A percentile compares a stretch with the other conserved stretches of the same genome.
These are phyloP conservation scores for Diachrysia chrysitis DNA, from an alignment of 2,888 invertebrate genomes.

Conservation along the genomic window DNA sequence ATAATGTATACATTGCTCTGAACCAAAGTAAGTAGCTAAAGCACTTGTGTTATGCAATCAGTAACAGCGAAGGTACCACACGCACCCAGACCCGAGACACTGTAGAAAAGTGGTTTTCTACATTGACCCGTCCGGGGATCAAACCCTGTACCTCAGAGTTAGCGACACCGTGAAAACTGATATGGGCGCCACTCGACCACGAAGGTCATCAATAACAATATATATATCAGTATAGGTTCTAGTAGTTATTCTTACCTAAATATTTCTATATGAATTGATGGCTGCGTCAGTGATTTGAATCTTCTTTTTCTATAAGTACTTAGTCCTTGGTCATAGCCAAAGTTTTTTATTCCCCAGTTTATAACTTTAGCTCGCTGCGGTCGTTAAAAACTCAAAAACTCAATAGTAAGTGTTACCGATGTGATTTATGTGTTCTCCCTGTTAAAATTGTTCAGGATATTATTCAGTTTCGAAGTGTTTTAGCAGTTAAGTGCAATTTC, in stretches of 20 bases:
- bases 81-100: no score
- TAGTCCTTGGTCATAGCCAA: conserved; percentile 1
- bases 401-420: conserved; percentile 38
- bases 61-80: no score
- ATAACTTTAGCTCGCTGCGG: conserved; percentile 26
- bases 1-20: no score
- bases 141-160: no score
- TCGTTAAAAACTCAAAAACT: conserved; percentile 46
- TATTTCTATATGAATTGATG: background rate
- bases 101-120: no score
- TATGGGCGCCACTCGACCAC: no score
- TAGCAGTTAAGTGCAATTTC: conserved; percentile 26
- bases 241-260: background rate
- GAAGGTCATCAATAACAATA: no score
- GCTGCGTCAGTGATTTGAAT: background rate
- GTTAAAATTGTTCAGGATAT: conserved; percentile 30
- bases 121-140: no score
- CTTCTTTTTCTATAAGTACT: background rate
- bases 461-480: conserved; percentile 44
- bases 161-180: no score
- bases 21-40: no score
- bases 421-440: conserved; percentile 48
- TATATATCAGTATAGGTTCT: background rate
- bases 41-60: no score
- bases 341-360: conserved; percentile 27